A percentile compares a stretch with the other conserved stretches of the same genome.
Conservation (phyloP, 2,113 vertebrate genomes). For the Patagioenas fasciata region DNA sequence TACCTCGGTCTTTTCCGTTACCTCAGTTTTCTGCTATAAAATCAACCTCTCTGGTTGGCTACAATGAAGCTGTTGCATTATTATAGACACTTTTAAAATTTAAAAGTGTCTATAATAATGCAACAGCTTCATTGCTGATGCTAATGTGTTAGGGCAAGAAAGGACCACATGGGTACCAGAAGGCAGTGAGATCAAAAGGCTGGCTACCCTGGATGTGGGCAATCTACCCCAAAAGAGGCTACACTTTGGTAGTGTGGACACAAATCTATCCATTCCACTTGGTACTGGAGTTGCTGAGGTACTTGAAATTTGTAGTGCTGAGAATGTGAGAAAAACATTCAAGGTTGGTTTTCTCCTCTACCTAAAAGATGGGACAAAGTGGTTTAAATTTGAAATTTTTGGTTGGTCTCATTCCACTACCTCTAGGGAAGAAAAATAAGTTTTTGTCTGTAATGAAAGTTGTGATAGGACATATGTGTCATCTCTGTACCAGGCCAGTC, state of each 20-base stretch:
- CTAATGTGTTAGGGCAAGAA: background rate
- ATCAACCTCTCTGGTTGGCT: background rate
- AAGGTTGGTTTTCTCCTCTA: background rate
- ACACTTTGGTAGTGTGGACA: background rate
- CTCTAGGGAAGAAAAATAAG: background rate
- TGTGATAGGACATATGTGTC: background rate
- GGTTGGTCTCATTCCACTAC: background rate
- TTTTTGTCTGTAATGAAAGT: background rate
- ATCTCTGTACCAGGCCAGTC: background rate
- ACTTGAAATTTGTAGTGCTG: background rate
- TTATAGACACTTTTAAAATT: background rate
- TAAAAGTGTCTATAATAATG: too few relatives aligned
- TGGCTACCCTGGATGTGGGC: background rate
- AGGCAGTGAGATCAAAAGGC: background rate
- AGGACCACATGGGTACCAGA: background rate
- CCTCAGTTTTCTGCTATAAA: background rate
- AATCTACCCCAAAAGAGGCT: background rate
- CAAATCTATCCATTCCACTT: background rate
- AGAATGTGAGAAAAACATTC: background rate
- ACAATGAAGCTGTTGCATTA: background rate
- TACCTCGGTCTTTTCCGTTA: background rate
- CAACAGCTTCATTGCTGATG: too few relatives aligned
- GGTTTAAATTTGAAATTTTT: background rate
- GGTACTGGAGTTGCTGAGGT: background rate
- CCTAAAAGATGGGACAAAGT: background rate